phyloP scores from a whole-genome alignment of 1,140 invertebrate genomes.

The Eurytemora carolleeae region DNA sequence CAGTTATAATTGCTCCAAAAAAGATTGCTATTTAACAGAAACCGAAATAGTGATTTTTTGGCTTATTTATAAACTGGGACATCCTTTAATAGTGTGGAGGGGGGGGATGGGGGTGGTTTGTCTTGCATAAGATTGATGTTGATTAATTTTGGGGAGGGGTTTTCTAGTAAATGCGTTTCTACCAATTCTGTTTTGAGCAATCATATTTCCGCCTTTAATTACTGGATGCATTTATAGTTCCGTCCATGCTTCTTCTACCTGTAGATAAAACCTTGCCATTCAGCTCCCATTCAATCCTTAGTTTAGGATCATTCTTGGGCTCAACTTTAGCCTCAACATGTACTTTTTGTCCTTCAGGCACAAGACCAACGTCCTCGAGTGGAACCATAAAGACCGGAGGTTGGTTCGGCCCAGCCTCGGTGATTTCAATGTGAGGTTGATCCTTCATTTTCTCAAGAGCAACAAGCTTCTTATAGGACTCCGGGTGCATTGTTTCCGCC shows the following conservation, averaged over 20 bases:
- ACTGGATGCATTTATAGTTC: too few species aligned
- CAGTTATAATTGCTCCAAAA: too few species aligned
- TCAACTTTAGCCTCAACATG: slow-evolving; percentile 82
- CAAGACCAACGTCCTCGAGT: slow-evolving; percentile 50
- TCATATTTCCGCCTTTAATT: too few species aligned
- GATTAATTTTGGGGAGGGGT: too few species aligned
- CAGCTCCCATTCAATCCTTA: slow-evolving; percentile 84
- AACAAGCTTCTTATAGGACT: slow-evolving; percentile 36
- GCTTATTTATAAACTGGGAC: too few species aligned
- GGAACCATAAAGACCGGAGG: slow-evolving; percentile 73
- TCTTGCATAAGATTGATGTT: too few species aligned
- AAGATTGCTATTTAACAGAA: too few species aligned
- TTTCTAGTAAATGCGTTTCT: too few species aligned
- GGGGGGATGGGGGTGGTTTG: too few species aligned
- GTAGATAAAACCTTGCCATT: slow-evolving; percentile 68
- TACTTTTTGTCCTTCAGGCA: slow-evolving; percentile 71
- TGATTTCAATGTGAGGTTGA: slow-evolving; percentile 37
- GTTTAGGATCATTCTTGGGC: slow-evolving; percentile 85
- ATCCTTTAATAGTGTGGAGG: too few species aligned
- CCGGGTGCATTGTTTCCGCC: slow-evolving; percentile 35
- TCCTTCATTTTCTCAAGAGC: slow-evolving; percentile 24
- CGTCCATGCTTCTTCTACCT: slow-evolving; percentile 26
- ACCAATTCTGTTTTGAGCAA: too few species aligned
- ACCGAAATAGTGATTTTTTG: too few species aligned
- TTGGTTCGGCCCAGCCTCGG: slow-evolving; percentile 48